These are phyloP conservation scores for Xylota sylvarum DNA, from an alignment of 2,888 invertebrate species.

Conservation along the genomic window DNA sequence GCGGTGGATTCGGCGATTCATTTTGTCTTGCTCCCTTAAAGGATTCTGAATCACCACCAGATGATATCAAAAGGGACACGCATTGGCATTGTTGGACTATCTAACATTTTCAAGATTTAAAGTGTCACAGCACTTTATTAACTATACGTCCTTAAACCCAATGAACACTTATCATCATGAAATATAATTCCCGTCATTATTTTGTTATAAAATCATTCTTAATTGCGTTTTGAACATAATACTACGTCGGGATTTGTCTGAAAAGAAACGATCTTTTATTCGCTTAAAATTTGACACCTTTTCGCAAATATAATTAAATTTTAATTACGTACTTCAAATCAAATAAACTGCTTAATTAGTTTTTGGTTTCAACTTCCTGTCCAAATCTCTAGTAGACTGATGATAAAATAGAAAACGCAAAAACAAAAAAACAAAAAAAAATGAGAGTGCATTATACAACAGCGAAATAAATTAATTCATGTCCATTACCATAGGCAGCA, in stretches of 20 bases:
- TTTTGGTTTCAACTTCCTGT: slow-evolving; percentile 7
- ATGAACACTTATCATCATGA: background rate
- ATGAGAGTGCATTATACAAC: slow-evolving; percentile 40
- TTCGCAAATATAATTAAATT: background rate
- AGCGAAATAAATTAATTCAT: slow-evolving; percentile 46
- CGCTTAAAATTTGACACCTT: background rate
- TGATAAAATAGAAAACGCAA: background rate
- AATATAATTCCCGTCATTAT: background rate
- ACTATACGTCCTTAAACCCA: background rate
- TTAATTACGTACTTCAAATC: slow-evolving; percentile 6
- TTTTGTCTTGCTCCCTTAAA: too few species aligned
- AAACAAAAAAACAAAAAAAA: slow-evolving; percentile 14
- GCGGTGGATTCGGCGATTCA: too few species aligned
- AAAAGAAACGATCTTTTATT: background rate
- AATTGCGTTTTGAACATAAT: background rate
- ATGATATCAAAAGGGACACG: too few species aligned
- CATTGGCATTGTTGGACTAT: too few species aligned
- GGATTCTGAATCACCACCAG: too few species aligned
- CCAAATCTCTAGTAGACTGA: background rate
- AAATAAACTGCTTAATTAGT: background rate
- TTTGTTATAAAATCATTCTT: background rate
- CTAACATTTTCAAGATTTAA: too few species aligned
- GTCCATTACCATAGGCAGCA: slow-evolving; percentile 30
- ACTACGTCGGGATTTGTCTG: background rate
- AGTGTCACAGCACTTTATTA: too few species aligned